Conservation (phyloP, 2,888 invertebrate species). For the Margaritifera margaritifera region DNA sequence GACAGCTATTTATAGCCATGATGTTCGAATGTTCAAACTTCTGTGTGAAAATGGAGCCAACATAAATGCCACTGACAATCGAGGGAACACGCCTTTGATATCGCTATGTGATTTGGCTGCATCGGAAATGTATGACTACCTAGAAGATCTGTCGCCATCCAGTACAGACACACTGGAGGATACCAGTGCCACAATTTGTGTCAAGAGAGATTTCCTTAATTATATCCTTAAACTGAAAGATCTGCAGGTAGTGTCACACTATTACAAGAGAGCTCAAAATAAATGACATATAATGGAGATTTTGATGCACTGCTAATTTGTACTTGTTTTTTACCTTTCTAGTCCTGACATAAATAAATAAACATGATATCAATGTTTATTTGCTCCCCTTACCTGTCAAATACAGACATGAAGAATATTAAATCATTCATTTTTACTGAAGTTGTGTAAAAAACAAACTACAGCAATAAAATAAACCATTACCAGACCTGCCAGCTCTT, state of each 20-base stretch:
- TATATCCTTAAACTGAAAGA: conserved; percentile 51
- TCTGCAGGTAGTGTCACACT: conserved; percentile 40
- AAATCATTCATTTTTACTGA: too few species aligned
- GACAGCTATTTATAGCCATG: conserved; percentile 49
- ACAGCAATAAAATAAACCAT: too few species aligned
- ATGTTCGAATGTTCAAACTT: conserved; percentile 50
- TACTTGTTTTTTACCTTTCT: too few species aligned
- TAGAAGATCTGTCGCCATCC: conserved; percentile 54
- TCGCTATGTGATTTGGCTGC: conserved; percentile 58
- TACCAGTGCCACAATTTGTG: conserved; percentile 40
- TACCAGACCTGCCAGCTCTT: too few species aligned
- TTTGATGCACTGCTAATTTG: too few species aligned
- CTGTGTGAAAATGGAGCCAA: conserved; percentile 62
- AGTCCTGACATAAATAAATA: too few species aligned
- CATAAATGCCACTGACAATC: conserved; percentile 49
- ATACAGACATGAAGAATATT: too few species aligned
- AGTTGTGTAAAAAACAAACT: too few species aligned
- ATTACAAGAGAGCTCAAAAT: background rate
- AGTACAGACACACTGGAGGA: conserved; percentile 55
- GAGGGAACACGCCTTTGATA: conserved; percentile 60
- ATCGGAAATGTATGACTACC: conserved; percentile 48
- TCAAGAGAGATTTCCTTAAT: conserved; percentile 52
- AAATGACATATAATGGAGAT: too few species aligned
- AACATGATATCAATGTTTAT: too few species aligned
- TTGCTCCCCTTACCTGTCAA: too few species aligned